Percentiles rank a stretch among this genome's conserved stretches.
These are phyloP conservation scores for Lagocephalus sceleratus DNA, from an alignment of 2,797 vertebrate species.

Conservation along the genomic window DNA sequence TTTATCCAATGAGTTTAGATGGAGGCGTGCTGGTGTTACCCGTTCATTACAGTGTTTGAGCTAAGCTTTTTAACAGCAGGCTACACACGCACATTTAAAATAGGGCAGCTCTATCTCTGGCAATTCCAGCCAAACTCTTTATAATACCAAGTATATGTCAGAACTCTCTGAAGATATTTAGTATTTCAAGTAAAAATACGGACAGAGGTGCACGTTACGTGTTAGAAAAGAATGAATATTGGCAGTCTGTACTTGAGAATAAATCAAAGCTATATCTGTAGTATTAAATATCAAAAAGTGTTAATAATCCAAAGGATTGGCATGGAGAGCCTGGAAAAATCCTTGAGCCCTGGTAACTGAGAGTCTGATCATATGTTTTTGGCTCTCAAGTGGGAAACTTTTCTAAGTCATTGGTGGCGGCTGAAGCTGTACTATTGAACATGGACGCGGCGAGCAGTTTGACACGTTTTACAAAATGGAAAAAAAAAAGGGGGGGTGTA, in stretches of 20 bases:
- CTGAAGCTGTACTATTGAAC: background rate
- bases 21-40: too few relatives aligned
- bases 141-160: too few relatives aligned
- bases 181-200: constrained; percentile 1
- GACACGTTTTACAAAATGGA: background rate
- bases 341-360: background rate
- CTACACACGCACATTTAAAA: background rate
- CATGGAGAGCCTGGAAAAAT: background rate
- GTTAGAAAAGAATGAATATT: background rate
- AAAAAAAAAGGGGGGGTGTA: background rate
- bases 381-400: constrained; percentile 7
- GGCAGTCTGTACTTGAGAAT: background rate
- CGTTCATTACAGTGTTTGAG: too few relatives aligned
- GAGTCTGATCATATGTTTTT: constrained; percentile 1
- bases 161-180: too few relatives aligned
- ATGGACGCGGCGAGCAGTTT: background rate
- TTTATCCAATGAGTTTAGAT: too few relatives aligned
- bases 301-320: constrained; percentile 5
- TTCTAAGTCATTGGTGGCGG: background rate
- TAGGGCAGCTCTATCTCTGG: too few relatives aligned
- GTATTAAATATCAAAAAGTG: constrained; percentile 1
- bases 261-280: background rate
- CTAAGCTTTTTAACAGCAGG: too few relatives aligned
- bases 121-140: too few relatives aligned
- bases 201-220: constrained; percentile 1